Evolutionary conservation across 2,797 vertebrate genomes (phyloP).

Genomic region (Leuciscus waleckii): DNA sequence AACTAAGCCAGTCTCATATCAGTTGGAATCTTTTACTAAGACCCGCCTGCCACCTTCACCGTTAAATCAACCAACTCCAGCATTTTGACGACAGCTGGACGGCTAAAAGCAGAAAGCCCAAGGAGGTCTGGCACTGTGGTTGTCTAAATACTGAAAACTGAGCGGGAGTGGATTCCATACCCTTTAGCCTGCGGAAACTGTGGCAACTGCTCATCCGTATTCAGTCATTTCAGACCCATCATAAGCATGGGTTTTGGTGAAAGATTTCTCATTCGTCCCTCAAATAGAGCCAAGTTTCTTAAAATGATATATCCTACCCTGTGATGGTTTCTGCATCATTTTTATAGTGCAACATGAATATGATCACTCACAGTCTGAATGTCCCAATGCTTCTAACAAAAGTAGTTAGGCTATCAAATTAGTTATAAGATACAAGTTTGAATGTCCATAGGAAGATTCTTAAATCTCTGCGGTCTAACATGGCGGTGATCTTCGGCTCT

Average conservation of each 20-base stretch:
- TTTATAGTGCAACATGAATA: constrained; percentile 7
- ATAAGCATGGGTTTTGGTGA: constrained; percentile 25
- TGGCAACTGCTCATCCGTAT: constrained; percentile 44
- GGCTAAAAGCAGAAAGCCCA: constrained; percentile 74
- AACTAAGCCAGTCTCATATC: constrained; percentile 34
- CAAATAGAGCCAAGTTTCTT: constrained; percentile 17
- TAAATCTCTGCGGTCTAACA: constrained; percentile 46
- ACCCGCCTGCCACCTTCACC: constrained; percentile 59
- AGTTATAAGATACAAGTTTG: neutral
- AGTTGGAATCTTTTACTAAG: constrained; percentile 32
- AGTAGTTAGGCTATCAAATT: neutral
- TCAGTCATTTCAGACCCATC: constrained; percentile 29
- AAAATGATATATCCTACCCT: neutral
- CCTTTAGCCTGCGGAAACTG: constrained; percentile 38
- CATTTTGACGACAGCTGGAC: constrained; percentile 75
- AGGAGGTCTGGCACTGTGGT: constrained; percentile 54
- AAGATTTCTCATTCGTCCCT: constrained; percentile 16
- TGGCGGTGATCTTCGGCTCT: constrained; percentile 47
- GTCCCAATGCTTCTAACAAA: neutral
- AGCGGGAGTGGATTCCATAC: constrained; percentile 65
- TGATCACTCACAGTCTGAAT: neutral
- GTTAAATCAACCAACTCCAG: constrained; percentile 48
- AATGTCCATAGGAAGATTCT: neutral
- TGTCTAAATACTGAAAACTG: constrained; percentile 71
- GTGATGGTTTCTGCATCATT: constrained; percentile 8